These are phyloP conservation scores for Agrenia bidenticulata DNA, from an alignment of 2,888 invertebrate species.

Conservation along the genomic window DNA sequence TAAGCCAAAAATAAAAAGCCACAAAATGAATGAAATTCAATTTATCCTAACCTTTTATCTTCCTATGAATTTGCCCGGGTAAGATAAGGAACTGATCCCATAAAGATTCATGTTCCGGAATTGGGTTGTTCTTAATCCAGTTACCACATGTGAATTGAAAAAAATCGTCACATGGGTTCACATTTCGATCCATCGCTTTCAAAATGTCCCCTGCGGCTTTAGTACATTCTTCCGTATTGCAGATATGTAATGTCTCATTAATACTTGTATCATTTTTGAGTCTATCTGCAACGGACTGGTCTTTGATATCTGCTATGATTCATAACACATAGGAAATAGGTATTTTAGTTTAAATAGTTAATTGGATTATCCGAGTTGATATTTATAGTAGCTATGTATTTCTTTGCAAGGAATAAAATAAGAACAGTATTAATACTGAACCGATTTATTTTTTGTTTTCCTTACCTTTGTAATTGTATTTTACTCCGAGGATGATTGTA, in stretches of 20 bases:
- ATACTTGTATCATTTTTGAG: too few species aligned
- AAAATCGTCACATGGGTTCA: slow-evolving; percentile 59
- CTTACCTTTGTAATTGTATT: slow-evolving; percentile 22
- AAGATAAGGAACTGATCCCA: slow-evolving; percentile 67
- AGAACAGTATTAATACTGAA: too few species aligned
- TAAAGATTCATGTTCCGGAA: slow-evolving; percentile 54
- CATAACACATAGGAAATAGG: too few species aligned
- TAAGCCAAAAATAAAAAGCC: too few species aligned
- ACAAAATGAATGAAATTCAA: too few species aligned
- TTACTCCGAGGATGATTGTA: slow-evolving; percentile 35
- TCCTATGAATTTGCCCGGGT: slow-evolving; percentile 63
- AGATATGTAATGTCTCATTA: slow-evolving; percentile 5
- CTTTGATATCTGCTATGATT: too few species aligned
- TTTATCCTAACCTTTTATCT: slow-evolving; percentile 63
- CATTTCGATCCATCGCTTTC: slow-evolving; percentile 55
- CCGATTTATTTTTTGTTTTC: too few species aligned
- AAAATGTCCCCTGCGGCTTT: slow-evolving; percentile 53
- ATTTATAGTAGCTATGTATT: too few species aligned
- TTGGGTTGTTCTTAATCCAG: slow-evolving; percentile 57
- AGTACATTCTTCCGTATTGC: slow-evolving; percentile 39
- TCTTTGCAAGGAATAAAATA: too few species aligned
- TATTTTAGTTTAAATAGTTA: too few species aligned
- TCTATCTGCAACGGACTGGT: too few species aligned
- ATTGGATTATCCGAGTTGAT: too few species aligned
- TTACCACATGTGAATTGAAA: slow-evolving; percentile 60